Evolutionary conservation across 2,113 vertebrate species (phyloP), one percentile per base, ranked within the genome.

Genomic region (Antechinus stuartii): DNA sequence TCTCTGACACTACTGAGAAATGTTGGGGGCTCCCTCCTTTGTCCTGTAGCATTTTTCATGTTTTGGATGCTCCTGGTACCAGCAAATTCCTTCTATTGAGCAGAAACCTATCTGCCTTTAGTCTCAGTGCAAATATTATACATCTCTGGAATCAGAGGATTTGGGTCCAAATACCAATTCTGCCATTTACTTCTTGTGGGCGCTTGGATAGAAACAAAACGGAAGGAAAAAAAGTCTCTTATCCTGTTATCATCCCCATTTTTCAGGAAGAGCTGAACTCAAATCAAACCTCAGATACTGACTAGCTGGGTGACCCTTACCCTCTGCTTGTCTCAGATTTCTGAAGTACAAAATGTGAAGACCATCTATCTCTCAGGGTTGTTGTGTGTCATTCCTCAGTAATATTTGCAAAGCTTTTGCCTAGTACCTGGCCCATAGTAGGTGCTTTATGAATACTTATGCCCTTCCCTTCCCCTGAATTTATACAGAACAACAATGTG

Each of bases 261-360:
- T 30, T 61, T 61, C 10, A 61, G 57, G 27, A 61, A 61, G 57
- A 14, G 12, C 57, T 16, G 27, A 68, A 19, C 35, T 68, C 57
- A 68, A 93, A 89, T 84, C 3, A 53, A 90, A 19, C 10, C 46
- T 94, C 95, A 94, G 55, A 22, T 5, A 49, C 25, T 91, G 55
- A 84, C 10, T 53, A 89, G 25, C 22, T 95, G 12, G 93, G 92
- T 94, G n/a, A 26, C 56, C 68, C 93, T 93, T 90, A 94, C 55
- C 0, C 24, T 96, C 46, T 89, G 42, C 91, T 47, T 61, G 23
- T 26, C 90, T 90, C 26, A 50, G 46, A 11, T 76, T 97, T 95
- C 19, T 52, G n/a, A 57, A 91, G 11, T 91, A 7, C 49, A 50
- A 54, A n/a, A 84, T 47, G 56, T 56, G 10, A 50, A 27, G 90